Percentiles rank a stretch among this genome's conserved stretches.
Evolutionary conservation across 2,797 vertebrate species (phyloP).

Genomic region (Sebastes elongatus): DNA sequence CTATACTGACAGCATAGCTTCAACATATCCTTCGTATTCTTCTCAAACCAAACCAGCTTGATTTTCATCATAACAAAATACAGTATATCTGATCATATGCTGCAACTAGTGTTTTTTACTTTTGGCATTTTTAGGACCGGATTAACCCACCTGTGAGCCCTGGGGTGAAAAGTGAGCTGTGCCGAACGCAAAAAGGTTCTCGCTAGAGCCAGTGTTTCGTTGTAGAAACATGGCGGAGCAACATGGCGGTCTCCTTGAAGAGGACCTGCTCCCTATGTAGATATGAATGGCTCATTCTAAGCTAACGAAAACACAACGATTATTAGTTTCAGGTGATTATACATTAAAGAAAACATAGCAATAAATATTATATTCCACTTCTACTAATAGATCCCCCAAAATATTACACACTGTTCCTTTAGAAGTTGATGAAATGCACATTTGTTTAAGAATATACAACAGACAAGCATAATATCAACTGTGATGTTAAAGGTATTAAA

Average conservation of each 20-base stretch:
- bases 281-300: too few species aligned
- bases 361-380: too few species aligned
- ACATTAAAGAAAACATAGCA: accelerated
- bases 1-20: background rate
- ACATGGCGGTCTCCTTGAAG: too few species aligned
- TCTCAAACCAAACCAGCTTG: too few species aligned
- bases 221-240: too few species aligned
- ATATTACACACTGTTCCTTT: too few species aligned
- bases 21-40: background rate
- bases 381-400: too few species aligned
- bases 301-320: accelerated
- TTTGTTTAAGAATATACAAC: background rate
- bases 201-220: too few species aligned
- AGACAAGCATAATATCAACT: background rate
- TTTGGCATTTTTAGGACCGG: background rate
- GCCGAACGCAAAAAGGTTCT: too few species aligned
- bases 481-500: background rate
- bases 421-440: background rate
- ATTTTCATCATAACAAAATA: background rate
- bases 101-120: background rate
- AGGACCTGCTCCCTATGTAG: too few species aligned
- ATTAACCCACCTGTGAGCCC: background rate
- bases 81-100: background rate
- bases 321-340: too few species aligned
- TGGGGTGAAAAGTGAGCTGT: background rate